Evolutionary conservation across 2,113 vertebrate genomes (phyloP), one percentile per base, ranked within the genome.

Genomic region (Xenopus laevis): DNA sequence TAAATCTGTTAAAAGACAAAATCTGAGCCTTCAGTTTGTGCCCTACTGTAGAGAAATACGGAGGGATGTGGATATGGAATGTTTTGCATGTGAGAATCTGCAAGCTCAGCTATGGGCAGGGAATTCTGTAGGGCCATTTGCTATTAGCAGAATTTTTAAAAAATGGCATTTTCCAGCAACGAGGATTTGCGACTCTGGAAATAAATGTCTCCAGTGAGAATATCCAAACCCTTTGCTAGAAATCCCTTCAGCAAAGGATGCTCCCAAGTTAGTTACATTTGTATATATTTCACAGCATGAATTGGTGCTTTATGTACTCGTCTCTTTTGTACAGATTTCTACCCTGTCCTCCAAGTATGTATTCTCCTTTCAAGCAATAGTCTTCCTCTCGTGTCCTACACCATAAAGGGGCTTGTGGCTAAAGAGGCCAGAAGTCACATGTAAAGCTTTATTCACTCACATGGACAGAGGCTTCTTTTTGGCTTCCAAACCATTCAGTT

Each of bases 401-500:
- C 74, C 66, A 70, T 70, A 60, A 45, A 69, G 52, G 73, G 59
- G 27, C 53, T 55, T 13, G 74, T 47, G 62, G 53, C 67, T 46
- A 15, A 57, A 53, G 12, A 21, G 57, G 65, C 65, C 73, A 68
- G 58, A 65, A 75, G 72, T 23, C 72, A 75, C 58, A 75, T n/a
- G 62, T 77, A 70, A 64, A 77, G 58, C 73, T 70, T 70, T 68
- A 60, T 61, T 67, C 57, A 23, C 50, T 65, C 50, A n/a, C 23
- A 67, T 59, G 11, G 16, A 50, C 10, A 5, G 65, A 13, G 63
- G 18, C n/a, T n/a, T 58, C 11, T 46, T 69, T 55, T 46, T 77
- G 60, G 74, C 60, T 75, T 69, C 60, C 33, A 69, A 77, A 77
- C 47, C 50, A 64, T 62, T 68, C 63, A 68, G 47, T 77, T 77